phyloP scores from a whole-genome alignment of 2,797 vertebrate species.

The Babyrousa celebensis region DNA sequence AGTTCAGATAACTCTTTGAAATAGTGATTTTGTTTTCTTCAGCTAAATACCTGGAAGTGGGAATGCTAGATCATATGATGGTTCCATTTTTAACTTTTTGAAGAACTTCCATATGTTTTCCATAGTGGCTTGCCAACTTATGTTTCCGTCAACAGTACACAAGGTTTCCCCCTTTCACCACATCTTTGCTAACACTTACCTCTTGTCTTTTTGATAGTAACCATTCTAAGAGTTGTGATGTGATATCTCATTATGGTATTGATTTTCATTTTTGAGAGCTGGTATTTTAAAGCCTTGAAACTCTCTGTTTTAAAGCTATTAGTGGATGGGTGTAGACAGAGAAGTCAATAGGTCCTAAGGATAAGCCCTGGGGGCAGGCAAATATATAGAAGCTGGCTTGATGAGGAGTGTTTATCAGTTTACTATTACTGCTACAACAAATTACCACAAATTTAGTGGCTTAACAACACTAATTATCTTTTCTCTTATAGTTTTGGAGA shows the following conservation, averaged over 20 bases:
- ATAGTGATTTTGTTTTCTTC: not conserved
- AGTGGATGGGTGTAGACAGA: not conserved
- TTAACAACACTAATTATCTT: not conserved
- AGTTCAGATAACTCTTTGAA: not conserved
- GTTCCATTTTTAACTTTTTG: not conserved
- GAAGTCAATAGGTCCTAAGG: not conserved
- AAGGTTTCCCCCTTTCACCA: not conserved
- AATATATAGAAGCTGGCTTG: not conserved
- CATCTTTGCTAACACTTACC: not conserved
- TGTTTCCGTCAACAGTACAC: not conserved
- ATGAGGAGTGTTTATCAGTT: not conserved
- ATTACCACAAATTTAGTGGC: not conserved
- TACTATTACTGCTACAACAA: not conserved
- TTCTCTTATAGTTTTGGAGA: not conserved
- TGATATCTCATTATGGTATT: not conserved
- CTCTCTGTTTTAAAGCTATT: not conserved
- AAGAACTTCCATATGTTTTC: not conserved
- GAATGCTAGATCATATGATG: not conserved
- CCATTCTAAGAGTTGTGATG: not conserved
- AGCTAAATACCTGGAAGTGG: not conserved
- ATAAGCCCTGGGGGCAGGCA: not conserved
- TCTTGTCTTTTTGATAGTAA: not conserved
- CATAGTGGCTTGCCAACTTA: not conserved
- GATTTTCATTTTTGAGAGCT: not conserved
- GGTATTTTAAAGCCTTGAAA: not conserved